These are phyloP conservation scores for Pachycephus smyrnensis DNA, from an alignment of 2,888 invertebrate species.

Conservation along the genomic window DNA sequence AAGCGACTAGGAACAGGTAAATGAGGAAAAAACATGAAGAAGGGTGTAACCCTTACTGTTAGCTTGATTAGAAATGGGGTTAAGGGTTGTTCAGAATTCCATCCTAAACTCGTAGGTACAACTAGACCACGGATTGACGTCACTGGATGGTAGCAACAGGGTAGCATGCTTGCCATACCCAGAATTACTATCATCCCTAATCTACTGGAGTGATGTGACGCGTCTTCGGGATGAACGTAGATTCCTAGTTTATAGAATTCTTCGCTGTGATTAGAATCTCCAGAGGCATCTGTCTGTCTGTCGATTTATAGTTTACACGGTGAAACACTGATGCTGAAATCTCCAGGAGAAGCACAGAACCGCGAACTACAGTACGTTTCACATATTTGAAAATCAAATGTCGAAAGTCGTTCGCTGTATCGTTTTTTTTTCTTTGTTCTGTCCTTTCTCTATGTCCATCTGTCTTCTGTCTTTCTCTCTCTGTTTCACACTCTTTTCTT, in stretches of 20 bases:
- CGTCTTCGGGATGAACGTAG: background rate
- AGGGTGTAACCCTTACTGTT: background rate
- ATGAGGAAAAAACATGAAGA: background rate
- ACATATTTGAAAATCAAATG: constrained; percentile 30
- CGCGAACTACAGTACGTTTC: constrained; percentile 19
- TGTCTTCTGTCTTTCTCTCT: background rate
- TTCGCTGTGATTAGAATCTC: too few species aligned
- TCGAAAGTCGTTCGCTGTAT: constrained; percentile 8
- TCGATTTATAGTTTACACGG: background rate
- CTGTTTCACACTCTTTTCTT: background rate
- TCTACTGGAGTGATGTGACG: background rate
- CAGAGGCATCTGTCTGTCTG: background rate
- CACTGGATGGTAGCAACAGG: background rate
- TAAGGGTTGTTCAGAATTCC: background rate
- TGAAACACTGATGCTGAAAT: background rate
- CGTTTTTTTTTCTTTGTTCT: background rate
- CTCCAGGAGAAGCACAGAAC: background rate
- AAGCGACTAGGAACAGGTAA: background rate
- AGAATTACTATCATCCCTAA: background rate
- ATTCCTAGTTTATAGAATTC: too few species aligned
- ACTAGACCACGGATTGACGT: background rate
- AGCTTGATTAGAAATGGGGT: background rate
- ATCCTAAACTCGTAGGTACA: background rate
- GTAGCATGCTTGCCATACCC: background rate
- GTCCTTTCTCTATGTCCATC: background rate